Percentiles rank a stretch among this genome's conserved stretches.
phyloP scores from a whole-genome alignment of 2,113 vertebrate genomes.

The Platichthys stellatus region DNA sequence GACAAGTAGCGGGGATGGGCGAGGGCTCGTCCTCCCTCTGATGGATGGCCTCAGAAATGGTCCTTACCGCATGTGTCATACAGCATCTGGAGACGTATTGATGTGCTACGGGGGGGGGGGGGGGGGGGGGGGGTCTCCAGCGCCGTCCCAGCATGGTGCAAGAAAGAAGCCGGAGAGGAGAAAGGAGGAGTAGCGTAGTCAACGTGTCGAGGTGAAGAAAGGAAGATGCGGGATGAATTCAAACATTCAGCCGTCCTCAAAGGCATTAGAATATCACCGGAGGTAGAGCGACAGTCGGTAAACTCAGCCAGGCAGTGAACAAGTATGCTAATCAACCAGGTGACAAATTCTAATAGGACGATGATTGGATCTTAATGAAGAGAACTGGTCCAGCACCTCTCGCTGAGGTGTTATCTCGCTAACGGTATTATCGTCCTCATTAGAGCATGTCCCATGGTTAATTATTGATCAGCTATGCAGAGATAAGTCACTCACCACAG shows the following conservation, averaged over 20 bases:
- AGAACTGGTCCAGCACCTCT: conserved; percentile 43
- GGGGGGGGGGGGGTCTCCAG: conserved; percentile 5
- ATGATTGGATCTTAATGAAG: conserved; percentile 66
- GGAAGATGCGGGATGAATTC: not conserved
- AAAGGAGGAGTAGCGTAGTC: not conserved
- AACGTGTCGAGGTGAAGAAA: not conserved
- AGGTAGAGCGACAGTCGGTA: not conserved
- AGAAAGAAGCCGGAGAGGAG: conserved; percentile 14
- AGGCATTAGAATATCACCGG: not conserved
- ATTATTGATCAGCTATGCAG: conserved; percentile 78
- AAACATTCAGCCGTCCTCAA: not conserved
- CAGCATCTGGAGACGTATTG: conserved; percentile 69
- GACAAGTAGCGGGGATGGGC: conserved; percentile 47
- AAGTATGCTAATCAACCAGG: conserved; percentile 49
- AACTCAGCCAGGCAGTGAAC: conserved; percentile 22
- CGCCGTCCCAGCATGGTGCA: conserved; percentile 42
- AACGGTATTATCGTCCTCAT: conserved; percentile 68
- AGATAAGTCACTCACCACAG: conserved; percentile 73
- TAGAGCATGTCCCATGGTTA: conserved; percentile 71
- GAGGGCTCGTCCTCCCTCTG: conserved; percentile 55
- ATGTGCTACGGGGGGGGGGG: conserved; percentile 35
- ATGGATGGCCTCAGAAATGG: conserved; percentile 76
- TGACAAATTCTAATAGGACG: conserved; percentile 62
- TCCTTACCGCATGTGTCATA: conserved; percentile 75
- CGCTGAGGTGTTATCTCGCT: conserved; percentile 66